Evolutionary conservation across 2,797 vertebrate genomes (phyloP).

Genomic region (Poecilia gillii): DNA sequence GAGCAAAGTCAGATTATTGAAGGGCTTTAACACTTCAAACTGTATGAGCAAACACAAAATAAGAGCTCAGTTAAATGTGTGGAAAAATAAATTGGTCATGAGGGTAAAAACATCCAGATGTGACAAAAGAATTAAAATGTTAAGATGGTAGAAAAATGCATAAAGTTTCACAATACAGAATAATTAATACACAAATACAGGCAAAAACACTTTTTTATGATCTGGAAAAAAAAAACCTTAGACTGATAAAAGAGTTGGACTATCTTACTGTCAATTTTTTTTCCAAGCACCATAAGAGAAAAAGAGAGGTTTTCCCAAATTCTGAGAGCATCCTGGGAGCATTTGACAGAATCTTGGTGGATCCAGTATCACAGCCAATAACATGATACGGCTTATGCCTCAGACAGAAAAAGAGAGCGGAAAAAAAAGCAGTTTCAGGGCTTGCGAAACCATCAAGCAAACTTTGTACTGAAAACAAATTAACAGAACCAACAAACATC

Average conservation of each 20-base stretch:
- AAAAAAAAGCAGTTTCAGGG: not conserved
- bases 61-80: not conserved
- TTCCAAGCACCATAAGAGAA: not conserved
- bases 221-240: not conserved
- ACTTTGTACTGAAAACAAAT: not conserved
- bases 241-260: not conserved
- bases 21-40: not conserved
- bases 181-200: not conserved
- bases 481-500: not conserved
- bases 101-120: not conserved
- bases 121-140: not conserved
- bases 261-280: not conserved
- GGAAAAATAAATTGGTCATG: not conserved
- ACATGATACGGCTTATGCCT: not conserved
- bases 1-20: not conserved
- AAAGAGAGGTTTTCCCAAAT: not conserved
- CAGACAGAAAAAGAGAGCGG: not conserved
- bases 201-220: not conserved
- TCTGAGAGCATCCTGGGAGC: not conserved
- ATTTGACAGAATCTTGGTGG: not conserved
- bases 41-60: not conserved
- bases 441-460: not conserved
- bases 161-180: not conserved
- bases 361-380: conserved; percentile 2
- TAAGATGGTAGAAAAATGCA: not conserved